A percentile compares a stretch with the other conserved stretches of the same genome.
Conservation (phyloP, 2,888 invertebrate genomes). For the Patella depressa region DNA sequence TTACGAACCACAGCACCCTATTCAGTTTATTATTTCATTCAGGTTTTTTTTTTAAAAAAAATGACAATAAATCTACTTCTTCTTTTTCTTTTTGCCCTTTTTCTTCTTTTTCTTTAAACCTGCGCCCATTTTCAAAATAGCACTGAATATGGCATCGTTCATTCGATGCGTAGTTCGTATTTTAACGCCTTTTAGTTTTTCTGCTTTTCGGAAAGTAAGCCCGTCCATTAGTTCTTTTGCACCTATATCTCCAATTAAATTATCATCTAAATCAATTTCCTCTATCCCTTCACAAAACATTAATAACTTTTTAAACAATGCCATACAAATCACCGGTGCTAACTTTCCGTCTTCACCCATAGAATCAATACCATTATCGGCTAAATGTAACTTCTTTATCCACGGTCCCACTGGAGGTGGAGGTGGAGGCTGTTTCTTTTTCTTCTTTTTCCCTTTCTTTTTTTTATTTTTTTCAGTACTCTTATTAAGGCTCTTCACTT, state of each 20-base stretch:
- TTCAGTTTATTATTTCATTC: too few species aligned
- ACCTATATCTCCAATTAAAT: conserved; percentile 69
- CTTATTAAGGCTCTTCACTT: conserved; percentile 21
- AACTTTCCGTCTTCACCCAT: conserved; percentile 56
- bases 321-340: conserved; percentile 66
- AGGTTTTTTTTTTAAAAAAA: too few species aligned
- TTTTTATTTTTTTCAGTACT: conserved; percentile 54
- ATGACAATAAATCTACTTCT: too few species aligned
- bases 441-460: conserved; percentile 65
- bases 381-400: conserved; percentile 68
- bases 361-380: conserved; percentile 70
- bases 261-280: conserved; percentile 69
- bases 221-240: conserved; percentile 65
- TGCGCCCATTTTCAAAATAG: conserved; percentile 65
- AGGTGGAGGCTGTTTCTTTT: conserved; percentile 60
- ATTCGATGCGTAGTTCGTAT: conserved; percentile 66
- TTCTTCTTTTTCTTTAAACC: conserved; percentile 68
- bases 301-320: conserved; percentile 65
- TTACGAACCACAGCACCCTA: too few species aligned
- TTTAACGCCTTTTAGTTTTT: conserved; percentile 63
- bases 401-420: conserved; percentile 69
- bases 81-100: conserved; percentile 49
- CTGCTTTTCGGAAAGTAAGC: conserved; percentile 65
- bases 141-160: conserved; percentile 64
- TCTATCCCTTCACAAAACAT: conserved; percentile 62